These are phyloP conservation scores for Tipula unca DNA, from an alignment of 2,888 invertebrate species.

Conservation along the genomic window DNA sequence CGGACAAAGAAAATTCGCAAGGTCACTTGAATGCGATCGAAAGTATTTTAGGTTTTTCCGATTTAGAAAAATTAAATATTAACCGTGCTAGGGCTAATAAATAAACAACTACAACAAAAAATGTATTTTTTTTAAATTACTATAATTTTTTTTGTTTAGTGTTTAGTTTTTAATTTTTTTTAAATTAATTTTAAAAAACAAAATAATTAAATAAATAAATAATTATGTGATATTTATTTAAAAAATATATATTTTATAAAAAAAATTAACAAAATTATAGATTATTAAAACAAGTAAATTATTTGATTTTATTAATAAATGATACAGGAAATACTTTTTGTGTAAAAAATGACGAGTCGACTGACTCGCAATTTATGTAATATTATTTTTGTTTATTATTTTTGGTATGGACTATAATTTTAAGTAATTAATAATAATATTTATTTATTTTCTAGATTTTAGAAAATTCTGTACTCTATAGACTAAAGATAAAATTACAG, in stretches of 20 bases:
- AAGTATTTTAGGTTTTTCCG: slow-evolving; percentile 82
- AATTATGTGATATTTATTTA: neutral
- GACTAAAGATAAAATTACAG: neutral
- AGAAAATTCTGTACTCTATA: neutral
- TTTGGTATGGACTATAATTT: neutral
- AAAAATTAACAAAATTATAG: neutral
- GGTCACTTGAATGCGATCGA: slow-evolving; percentile 85
- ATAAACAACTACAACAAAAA: too few species aligned
- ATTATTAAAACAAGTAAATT: neutral
- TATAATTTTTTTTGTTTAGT: neutral
- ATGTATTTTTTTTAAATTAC: neutral
- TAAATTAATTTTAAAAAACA: neutral
- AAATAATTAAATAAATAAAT: slow-evolving; percentile 18
- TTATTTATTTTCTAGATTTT: neutral
- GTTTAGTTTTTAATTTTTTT: neutral
- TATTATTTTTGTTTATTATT: neutral
- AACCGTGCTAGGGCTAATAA: slow-evolving; percentile 53
- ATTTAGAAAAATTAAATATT: slow-evolving; percentile 70
- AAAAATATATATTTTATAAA: neutral
- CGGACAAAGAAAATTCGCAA: slow-evolving; percentile 80
- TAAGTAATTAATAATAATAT: neutral
- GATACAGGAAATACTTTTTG: neutral
- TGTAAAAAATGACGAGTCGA: neutral
- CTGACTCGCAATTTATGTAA: neutral
- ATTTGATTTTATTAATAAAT: neutral